phyloP scores from a whole-genome alignment of 2,113 vertebrate genomes.

The Mastomys coucha region DNA sequence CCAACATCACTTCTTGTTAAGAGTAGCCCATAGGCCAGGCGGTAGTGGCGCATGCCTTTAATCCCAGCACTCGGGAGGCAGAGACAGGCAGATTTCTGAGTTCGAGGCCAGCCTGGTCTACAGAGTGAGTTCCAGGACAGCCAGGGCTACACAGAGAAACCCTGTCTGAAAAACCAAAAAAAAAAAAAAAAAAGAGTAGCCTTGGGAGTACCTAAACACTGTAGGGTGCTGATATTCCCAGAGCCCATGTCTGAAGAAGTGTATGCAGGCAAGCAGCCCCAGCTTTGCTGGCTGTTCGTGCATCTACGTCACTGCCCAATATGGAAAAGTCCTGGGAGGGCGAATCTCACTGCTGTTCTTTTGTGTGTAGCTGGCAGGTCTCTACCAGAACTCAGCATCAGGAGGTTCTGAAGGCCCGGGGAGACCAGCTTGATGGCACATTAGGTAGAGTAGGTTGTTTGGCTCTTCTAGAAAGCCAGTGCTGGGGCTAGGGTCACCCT shows the following conservation, averaged over 20 bases:
- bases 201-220: neutral
- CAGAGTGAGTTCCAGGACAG: too few species aligned
- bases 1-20: neutral
- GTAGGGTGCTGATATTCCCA: neutral
- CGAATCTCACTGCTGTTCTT: neutral
- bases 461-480: neutral
- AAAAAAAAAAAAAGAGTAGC: too few species aligned
- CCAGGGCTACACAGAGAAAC: too few species aligned
- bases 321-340: neutral
- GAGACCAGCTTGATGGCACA: neutral
- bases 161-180: too few species aligned
- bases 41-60: too few species aligned
- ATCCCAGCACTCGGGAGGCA: too few species aligned
- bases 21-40: neutral
- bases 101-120: too few species aligned
- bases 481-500: neutral
- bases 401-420: neutral
- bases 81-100: too few species aligned
- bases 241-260: neutral
- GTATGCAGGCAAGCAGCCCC: neutral
- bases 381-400: neutral
- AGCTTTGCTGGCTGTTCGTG: accelerated
- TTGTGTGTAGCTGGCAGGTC: neutral
- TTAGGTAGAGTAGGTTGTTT: neutral
- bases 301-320: neutral